These are phyloP conservation scores for Hypsibius dujardini DNA, from an alignment of 1,140 invertebrate species.

Conservation along the genomic window DNA sequence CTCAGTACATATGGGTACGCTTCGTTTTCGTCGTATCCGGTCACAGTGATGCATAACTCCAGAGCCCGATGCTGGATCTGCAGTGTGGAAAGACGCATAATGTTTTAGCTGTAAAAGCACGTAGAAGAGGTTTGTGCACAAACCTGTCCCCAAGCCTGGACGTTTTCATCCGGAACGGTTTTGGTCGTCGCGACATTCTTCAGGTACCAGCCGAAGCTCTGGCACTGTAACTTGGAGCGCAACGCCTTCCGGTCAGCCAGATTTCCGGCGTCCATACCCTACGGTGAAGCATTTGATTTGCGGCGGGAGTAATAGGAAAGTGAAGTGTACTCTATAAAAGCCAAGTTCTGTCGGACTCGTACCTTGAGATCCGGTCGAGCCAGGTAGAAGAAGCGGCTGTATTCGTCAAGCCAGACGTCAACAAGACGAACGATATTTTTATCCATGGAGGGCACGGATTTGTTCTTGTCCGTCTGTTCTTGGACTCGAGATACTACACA, in stretches of 20 bases:
- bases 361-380: neutral
- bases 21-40: neutral
- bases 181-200: constrained; percentile 17
- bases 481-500: no score
- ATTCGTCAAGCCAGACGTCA: constrained; percentile 26
- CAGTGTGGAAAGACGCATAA: no score
- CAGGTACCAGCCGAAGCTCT: neutral
- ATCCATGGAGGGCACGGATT: constrained; percentile 20
- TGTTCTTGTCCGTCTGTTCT: no score
- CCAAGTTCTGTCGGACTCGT: neutral
- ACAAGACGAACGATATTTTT: constrained; percentile 25
- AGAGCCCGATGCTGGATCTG: neutral
- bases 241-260: neutral
- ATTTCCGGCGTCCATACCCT: neutral
- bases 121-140: neutral
- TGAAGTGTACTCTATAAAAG: no score
- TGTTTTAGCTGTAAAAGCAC: no score
- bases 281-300: no score
- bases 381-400: constrained; percentile 18
- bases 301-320: no score
- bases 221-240: neutral
- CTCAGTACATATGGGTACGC: neutral
- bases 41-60: neutral
- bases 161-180: constrained; percentile 24
- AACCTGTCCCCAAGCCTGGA: constrained; percentile 27